These are phyloP conservation scores for Pilophorus perplexus DNA, from an alignment of 2,888 invertebrate genomes.

Conservation along the genomic window DNA sequence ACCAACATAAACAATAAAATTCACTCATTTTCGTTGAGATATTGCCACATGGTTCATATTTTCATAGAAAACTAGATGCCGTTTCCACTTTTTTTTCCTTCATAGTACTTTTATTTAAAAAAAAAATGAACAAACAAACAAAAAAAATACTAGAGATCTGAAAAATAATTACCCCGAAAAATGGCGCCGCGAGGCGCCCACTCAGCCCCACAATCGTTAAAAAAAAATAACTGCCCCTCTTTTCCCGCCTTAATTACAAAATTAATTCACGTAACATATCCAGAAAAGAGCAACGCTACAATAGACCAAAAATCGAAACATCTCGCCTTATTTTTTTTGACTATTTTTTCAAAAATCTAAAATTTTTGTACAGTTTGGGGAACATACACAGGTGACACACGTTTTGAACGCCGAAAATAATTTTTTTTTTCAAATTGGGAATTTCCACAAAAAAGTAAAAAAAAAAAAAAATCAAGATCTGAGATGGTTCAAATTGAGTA, in stretches of 20 bases:
- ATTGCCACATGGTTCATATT: constrained; percentile 25
- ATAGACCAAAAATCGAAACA: too few species aligned
- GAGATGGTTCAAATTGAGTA: not conserved
- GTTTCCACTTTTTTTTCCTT: constrained; percentile 10
- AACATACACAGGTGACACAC: too few species aligned
- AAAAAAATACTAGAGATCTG: constrained; percentile 32
- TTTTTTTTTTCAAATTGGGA: too few species aligned
- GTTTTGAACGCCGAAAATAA: too few species aligned
- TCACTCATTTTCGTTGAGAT: constrained; percentile 15
- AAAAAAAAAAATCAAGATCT: not conserved
- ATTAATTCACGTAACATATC: too few species aligned
- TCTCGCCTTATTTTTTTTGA: not conserved
- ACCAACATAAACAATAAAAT: constrained; percentile 5
- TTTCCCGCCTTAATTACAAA: not conserved
- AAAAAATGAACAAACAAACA: constrained; percentile 10
- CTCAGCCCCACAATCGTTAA: constrained; percentile 3
- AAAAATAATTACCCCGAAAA: constrained; percentile 27
- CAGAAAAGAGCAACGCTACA: too few species aligned
- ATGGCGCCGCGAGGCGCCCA: not conserved
- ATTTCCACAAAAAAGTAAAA: too few species aligned
- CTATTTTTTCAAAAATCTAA: not conserved
- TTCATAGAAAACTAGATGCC: constrained; percentile 32
- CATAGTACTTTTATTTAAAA: not conserved
- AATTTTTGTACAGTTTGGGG: not conserved
- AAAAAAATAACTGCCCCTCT: not conserved